Evolutionary conservation across 1,140 invertebrate genomes (phyloP).

Genomic region (Meteorus sp.): DNA sequence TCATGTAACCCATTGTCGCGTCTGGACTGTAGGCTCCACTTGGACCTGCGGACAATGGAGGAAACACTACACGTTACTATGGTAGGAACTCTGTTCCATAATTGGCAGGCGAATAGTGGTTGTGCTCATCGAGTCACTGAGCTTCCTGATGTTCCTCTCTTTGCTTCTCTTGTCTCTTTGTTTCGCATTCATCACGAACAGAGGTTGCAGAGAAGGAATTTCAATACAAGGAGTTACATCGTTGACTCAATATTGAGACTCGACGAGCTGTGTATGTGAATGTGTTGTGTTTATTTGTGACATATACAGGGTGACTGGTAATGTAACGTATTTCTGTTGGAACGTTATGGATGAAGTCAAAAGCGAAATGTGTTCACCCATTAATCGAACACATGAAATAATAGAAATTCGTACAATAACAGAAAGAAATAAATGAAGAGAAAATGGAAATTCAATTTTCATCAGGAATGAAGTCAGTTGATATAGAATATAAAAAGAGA

Average conservation of each 20-base stretch:
- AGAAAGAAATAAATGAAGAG: too few species aligned
- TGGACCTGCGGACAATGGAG: conserved; percentile 82
- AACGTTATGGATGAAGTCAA: too few species aligned
- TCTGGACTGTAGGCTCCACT: conserved; percentile 94
- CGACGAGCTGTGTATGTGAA: conserved; percentile 36
- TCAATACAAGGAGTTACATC: too few species aligned
- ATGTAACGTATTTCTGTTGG: too few species aligned
- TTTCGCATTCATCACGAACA: conserved; percentile 1
- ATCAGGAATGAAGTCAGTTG: too few species aligned
- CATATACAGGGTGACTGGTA: neutral
- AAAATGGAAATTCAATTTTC: too few species aligned
- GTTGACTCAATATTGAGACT: conserved; percentile 4
- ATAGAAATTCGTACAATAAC: too few species aligned
- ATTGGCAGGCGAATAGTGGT: conserved; percentile 47
- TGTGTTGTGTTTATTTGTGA: conserved; percentile 3
- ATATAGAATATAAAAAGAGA: too few species aligned
- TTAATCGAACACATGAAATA: too few species aligned
- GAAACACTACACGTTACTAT: conserved; percentile 75
- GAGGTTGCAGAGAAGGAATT: too few species aligned
- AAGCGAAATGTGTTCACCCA: too few species aligned
- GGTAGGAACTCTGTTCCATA: conserved; percentile 59
- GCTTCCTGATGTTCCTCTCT: neutral
- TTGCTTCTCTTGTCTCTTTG: too few species aligned
- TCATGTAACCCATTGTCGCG: conserved; percentile 93
- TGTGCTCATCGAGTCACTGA: conserved; percentile 41